Conservation (phyloP, 2,797 vertebrate genomes). For the Urosaurus nigricauda region DNA sequence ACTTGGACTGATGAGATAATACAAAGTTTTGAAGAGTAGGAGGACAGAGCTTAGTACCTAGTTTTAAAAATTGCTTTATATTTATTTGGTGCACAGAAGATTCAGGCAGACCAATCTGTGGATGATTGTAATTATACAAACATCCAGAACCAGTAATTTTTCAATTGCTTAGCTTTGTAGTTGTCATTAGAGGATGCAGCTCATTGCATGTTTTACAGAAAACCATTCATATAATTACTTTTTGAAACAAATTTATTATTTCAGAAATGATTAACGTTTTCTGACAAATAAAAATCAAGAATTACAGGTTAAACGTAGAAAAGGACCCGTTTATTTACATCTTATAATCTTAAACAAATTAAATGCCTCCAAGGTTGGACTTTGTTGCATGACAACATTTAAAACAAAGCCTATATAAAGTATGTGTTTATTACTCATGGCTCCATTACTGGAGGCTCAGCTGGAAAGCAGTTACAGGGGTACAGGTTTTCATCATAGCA, state of each 20-base stretch:
- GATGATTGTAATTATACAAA: not conserved
- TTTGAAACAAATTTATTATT: slow-evolving; percentile 1
- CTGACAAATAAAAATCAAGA: not conserved
- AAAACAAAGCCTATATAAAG: slow-evolving; percentile 13
- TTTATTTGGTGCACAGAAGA: not conserved
- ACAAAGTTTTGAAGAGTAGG: not conserved
- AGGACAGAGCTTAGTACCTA: not conserved
- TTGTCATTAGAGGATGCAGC: not conserved
- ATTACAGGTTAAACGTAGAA: not conserved
- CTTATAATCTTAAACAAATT: slow-evolving; percentile 7
- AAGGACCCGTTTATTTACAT: slow-evolving; percentile 19
- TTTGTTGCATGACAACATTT: slow-evolving; percentile 18
- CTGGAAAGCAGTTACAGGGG: not conserved
- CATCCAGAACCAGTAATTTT: not conserved
- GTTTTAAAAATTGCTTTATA: not conserved
- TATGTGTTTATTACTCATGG: not conserved
- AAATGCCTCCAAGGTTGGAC: slow-evolving; percentile 3
- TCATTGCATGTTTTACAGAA: not conserved
- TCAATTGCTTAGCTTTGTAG: not conserved
- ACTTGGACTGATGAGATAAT: not conserved
- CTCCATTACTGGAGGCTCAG: not conserved
- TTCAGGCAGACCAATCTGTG: not conserved
- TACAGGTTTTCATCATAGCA: slow-evolving; percentile 1
- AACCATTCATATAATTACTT: not conserved
- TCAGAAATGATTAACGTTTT: slow-evolving; percentile 16